Evolutionary conservation across 2,113 vertebrate genomes (phyloP), one percentile per base, ranked within the genome.

Genomic region (Struthio camelus): DNA sequence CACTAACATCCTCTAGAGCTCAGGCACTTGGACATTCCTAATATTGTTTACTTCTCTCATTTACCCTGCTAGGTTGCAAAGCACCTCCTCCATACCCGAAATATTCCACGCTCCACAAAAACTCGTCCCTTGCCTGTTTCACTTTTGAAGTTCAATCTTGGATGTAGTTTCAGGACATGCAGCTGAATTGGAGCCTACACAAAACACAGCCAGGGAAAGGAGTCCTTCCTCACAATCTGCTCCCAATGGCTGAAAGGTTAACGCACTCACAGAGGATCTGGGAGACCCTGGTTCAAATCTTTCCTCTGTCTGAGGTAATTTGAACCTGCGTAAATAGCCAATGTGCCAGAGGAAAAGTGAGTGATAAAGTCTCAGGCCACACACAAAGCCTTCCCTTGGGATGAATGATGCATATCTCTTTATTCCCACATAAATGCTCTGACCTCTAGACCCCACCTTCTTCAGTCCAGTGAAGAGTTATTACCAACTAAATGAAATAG

Each of bases 281-380:
- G 58, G 81, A 93, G 34, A 95, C 82, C 50, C 67, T 36, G 53
- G 62, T 87, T 96, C 79, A 77, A 64, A 62, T 73, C 89, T 66
- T 91, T 96, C 75, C 78, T 85, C 85, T 59, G 46, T 67, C 81
- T 93, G 85, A 82, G 77, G 96, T 96, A 97, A 97, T 94, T 80
- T 91, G 94, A 97, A 94, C 85, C 93, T 96, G 79, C 82, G 85
- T 77, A 97, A 97, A 97, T 93, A 97, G 91, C 89, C 89, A 82
- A 67, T 77, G 44, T 91, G 89, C 89, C 93, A 93, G 85, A 96
- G 85, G 81, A 91, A 96, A 87, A 93, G 81, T 80, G 81, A 96
- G 71, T 69, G 89, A 96, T 95, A 93, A 66, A 90, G 96, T 97
- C 96, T 94, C 90, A 85, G 96, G 93, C 96, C 96, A 97, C 96